These are phyloP conservation scores for Champsocephalus esox DNA, from an alignment of 2,797 vertebrate genomes.

Conservation along the genomic window DNA sequence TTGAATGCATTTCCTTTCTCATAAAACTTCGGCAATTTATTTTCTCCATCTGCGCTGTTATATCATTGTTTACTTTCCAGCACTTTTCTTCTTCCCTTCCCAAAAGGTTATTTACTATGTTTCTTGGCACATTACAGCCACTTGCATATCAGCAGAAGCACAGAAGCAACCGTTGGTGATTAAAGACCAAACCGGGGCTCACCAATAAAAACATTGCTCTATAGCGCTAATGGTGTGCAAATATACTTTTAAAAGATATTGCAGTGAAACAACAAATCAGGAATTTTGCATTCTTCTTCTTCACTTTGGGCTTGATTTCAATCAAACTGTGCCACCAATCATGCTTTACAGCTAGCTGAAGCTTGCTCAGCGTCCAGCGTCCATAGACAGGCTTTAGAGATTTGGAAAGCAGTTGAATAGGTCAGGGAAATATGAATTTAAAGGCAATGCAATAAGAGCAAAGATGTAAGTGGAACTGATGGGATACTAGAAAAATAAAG, in stretches of 20 bases:
- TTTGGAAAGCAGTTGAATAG: conserved; percentile 21
- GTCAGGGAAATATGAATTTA: conserved; percentile 12
- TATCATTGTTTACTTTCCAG: not conserved
- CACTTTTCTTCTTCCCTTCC: conserved; percentile 1
- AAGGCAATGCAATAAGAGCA: conserved; percentile 27
- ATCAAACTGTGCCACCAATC: conserved; percentile 11
- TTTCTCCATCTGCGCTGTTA: not conserved
- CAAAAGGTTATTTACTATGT: not conserved
- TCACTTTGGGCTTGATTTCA: no score
- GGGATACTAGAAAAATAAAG: conserved; percentile 25
- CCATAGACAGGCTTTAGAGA: conserved; percentile 13
- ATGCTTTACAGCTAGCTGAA: conserved; percentile 31
- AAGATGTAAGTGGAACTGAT: conserved; percentile 35
- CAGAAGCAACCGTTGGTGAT: no score
- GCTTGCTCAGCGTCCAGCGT: conserved; percentile 10
- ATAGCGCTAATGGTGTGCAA: not conserved
- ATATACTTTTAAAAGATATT: conserved; percentile 11
- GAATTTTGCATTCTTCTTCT: not conserved
- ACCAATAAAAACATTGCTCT: not conserved
- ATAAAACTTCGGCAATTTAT: not conserved
- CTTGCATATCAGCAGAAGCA: conserved; percentile 12
- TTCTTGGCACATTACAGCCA: not conserved
- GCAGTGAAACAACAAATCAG: conserved; percentile 13
- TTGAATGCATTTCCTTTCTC: not conserved
- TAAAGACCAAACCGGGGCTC: not conserved